phyloP scores from a whole-genome alignment of 2,797 vertebrate genomes.

The Phoebastria nigripes region DNA sequence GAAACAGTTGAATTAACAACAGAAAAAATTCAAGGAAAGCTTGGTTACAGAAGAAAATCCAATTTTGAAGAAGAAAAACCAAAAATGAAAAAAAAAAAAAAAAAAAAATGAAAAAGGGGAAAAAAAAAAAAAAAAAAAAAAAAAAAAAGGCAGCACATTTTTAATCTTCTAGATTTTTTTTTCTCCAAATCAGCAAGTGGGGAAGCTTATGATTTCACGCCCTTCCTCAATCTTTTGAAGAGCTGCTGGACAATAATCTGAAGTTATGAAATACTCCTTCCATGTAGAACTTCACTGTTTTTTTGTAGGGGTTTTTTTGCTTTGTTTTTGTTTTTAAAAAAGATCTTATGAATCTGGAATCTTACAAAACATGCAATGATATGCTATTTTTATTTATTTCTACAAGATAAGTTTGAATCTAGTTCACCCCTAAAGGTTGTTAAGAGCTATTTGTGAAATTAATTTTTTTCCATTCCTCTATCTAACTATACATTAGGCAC shows the following conservation, averaged over 20 bases:
- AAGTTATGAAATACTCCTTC: background rate
- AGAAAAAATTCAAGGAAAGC: background rate
- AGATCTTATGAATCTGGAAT: accelerated
- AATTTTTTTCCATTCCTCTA: background rate
- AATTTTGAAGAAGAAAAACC: background rate
- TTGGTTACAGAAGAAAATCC: background rate
- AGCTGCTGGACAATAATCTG: background rate
- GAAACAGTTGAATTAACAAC: background rate
- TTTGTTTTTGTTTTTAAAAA: background rate
- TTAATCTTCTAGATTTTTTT: background rate
- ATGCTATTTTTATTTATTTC: background rate
- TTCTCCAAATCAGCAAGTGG: background rate
- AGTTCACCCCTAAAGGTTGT: background rate
- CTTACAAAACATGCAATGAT: background rate
- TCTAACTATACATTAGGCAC: background rate
- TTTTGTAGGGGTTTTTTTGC: background rate
- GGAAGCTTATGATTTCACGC: background rate
- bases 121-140: background rate
- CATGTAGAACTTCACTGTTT: background rate
- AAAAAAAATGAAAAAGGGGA: too few relatives aligned
- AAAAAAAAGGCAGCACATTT: background rate
- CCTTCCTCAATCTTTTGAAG: background rate
- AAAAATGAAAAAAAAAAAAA: background rate
- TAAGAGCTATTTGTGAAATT: background rate
- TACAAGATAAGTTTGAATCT: background rate